These are phyloP conservation scores for Chionis minor DNA, from an alignment of 2,113 vertebrate genomes.

Conservation along the genomic window DNA sequence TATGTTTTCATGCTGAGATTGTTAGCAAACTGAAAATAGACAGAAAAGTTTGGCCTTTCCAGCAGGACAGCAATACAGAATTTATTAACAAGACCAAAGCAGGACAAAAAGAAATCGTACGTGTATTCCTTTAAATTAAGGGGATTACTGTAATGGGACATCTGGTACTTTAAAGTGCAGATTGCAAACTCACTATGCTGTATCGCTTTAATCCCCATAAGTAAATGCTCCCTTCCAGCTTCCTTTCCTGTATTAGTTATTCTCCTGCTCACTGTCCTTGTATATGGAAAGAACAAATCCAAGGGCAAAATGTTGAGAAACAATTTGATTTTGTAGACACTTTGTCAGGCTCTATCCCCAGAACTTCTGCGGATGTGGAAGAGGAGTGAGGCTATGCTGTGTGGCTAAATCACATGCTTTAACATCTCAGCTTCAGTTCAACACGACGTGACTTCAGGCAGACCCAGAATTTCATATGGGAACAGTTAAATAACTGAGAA, in stretches of 20 bases:
- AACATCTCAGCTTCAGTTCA: constrained; percentile 40
- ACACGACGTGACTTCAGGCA: constrained; percentile 34
- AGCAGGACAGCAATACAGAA: neutral
- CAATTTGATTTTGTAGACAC: constrained; percentile 34
- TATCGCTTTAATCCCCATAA: constrained; percentile 51
- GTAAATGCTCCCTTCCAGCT: constrained; percentile 37
- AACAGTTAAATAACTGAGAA: constrained; percentile 50
- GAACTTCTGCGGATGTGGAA: neutral
- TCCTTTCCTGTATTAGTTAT: neutral
- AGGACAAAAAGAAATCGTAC: neutral
- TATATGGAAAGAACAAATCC: neutral
- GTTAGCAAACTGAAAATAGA: neutral
- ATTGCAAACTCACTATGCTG: neutral
- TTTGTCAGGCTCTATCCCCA: constrained; percentile 39
- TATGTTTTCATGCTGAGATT: neutral
- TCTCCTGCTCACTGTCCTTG: constrained; percentile 27
- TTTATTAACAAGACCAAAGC: neutral
- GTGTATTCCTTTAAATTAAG: constrained; percentile 41
- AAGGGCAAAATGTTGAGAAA: constrained; percentile 57
- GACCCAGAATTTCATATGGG: constrained; percentile 45
- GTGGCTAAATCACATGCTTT: constrained; percentile 34
- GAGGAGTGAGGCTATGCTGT: constrained; percentile 21
- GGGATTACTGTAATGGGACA: constrained; percentile 45
- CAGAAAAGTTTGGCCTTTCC: neutral
- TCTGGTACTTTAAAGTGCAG: constrained; percentile 25